These are phyloP conservation scores for Anorthoa munda DNA, from an alignment of 2,888 invertebrate genomes.

Conservation along the genomic window DNA sequence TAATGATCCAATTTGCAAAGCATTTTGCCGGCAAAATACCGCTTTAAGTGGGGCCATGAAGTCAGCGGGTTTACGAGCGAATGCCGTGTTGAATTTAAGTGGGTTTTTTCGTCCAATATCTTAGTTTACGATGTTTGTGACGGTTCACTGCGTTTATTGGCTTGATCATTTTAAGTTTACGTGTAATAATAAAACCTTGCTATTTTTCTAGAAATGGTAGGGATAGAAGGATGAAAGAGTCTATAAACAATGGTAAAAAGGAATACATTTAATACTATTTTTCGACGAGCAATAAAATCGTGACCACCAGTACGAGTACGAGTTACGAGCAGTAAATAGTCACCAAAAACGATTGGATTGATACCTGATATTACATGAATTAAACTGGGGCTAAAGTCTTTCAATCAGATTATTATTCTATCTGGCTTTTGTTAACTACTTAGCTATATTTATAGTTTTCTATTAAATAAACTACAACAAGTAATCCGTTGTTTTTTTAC, in stretches of 20 bases:
- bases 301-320: too few species aligned
- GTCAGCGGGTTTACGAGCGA: constrained; percentile 48
- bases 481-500: neutral
- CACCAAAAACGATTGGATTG: constrained; percentile 19
- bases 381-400: constrained; percentile 8
- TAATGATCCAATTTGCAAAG: constrained; percentile 84
- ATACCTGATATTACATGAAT: neutral
- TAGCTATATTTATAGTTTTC: constrained; percentile 12
- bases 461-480: neutral
- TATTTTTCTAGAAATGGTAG: neutral
- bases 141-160: constrained; percentile 33
- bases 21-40: constrained; percentile 73
- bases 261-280: too few species aligned
- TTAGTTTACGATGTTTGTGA: constrained; percentile 57
- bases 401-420: constrained; percentile 20
- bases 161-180: constrained; percentile 15
- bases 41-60: constrained; percentile 67
- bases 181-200: constrained; percentile 7
- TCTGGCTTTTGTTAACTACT: constrained; percentile 14
- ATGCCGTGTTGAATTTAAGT: constrained; percentile 40
- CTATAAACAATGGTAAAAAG: neutral
- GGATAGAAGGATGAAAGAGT: neutral
- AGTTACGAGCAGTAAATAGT: too few species aligned
- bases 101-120: constrained; percentile 44
- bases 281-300: neutral